Evolutionary conservation across 2,113 vertebrate species (phyloP).

Genomic region (Bos javanicus): DNA sequence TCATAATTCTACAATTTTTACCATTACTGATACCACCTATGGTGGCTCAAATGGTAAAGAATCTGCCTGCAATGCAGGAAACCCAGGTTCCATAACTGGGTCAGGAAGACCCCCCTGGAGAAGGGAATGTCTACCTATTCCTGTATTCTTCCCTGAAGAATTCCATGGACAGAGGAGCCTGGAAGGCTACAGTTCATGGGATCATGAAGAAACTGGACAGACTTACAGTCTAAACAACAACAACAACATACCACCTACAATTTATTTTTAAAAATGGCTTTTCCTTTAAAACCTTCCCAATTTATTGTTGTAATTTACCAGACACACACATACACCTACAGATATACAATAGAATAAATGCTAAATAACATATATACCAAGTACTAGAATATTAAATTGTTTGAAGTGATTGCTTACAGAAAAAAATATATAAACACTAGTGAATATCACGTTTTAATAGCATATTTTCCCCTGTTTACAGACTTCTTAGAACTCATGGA

Average conservation of each 20-base stretch:
- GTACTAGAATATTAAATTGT: not conserved
- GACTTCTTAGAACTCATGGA: not conserved
- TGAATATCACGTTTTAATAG: not conserved
- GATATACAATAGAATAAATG: not conserved
- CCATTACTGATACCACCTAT: not conserved
- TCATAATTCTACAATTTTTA: not conserved
- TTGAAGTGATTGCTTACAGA: not conserved
- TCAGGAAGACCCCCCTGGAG: not conserved
- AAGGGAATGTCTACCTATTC: not conserved
- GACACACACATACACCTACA: not conserved
- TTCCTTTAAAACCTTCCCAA: not conserved
- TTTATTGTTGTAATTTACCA: not conserved
- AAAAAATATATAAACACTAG: not conserved
- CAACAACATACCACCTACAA: not conserved
- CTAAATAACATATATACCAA: not conserved
- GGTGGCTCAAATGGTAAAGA: not conserved
- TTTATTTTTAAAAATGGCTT: not conserved
- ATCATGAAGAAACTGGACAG: accelerated
- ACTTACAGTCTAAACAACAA: not conserved
- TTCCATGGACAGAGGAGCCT: not conserved
- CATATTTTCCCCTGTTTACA: not conserved
- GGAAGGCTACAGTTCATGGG: not conserved
- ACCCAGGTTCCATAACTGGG: not conserved
- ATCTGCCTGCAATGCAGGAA: not conserved
- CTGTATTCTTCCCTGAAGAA: not conserved